phyloP scores from a whole-genome alignment of 2,888 invertebrate species.

The Eremobia ochroleuca region DNA sequence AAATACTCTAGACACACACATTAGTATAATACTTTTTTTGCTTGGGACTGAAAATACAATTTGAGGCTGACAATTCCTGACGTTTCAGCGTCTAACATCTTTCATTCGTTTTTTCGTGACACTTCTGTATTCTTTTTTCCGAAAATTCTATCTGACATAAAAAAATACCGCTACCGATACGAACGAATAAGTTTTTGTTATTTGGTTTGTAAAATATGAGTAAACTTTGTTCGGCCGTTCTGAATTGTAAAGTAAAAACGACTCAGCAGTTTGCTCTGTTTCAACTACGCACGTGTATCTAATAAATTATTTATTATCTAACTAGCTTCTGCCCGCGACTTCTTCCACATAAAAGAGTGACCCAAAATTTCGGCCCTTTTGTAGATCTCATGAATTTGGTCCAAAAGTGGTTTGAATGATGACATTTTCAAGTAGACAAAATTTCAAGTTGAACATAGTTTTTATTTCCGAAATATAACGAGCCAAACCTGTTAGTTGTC shows the following conservation, averaged over 20 bases:
- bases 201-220: conserved; percentile 37
- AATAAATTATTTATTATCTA: background rate
- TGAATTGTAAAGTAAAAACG: conserved; percentile 27
- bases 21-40: conserved; percentile 13
- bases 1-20: conserved; percentile 16
- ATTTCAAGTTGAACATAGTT: no score
- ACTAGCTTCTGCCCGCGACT: background rate
- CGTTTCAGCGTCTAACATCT: conserved; percentile 19
- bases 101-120: conserved; percentile 31
- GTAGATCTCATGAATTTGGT: no score
- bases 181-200: conserved; percentile 5
- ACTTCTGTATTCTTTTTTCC: conserved; percentile 6
- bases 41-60: conserved; percentile 23
- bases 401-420: no score
- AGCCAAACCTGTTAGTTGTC: no score
- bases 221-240: conserved; percentile 20
- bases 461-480: no score
- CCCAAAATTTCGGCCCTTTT: no score
- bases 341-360: no score
- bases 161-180: conserved; percentile 19
- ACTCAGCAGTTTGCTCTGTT: background rate
- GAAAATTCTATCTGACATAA: conserved; percentile 10
- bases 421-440: no score
- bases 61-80: conserved; percentile 19
- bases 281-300: conserved; percentile 8